A percentile compares a stretch with the other conserved stretches of the same genome.
phyloP scores from a whole-genome alignment of 1,140 invertebrate species.

The Chelonus insularis region DNA sequence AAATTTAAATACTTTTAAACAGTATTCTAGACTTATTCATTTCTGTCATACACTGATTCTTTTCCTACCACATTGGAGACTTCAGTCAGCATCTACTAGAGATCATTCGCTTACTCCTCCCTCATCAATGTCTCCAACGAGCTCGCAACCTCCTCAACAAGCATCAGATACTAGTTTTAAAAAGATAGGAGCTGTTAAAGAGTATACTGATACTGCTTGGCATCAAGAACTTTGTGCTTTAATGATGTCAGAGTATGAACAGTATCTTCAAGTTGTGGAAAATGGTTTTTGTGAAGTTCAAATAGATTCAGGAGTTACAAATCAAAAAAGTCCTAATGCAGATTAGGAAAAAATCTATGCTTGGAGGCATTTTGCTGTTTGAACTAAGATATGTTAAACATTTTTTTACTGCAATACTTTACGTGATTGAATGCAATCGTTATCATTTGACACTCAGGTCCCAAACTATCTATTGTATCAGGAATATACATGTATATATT shows the following conservation, averaged over 20 bases:
- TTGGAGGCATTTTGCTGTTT: constrained; percentile 71
- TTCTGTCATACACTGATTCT: constrained; percentile 82
- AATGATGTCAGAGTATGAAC: constrained; percentile 77
- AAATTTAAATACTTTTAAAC: constrained; percentile 67
- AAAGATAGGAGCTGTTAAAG: too few species aligned
- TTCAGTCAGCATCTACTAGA: constrained; percentile 68
- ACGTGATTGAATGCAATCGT: constrained; percentile 70
- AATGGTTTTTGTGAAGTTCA: constrained; percentile 70
- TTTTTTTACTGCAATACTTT: constrained; percentile 76
- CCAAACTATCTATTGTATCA: too few species aligned
- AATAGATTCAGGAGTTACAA: constrained; percentile 47
- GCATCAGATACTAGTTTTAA: constrained; percentile 23
- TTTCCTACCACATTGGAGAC: constrained; percentile 73
- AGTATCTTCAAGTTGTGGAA: constrained; percentile 72
- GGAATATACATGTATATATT: too few species aligned
- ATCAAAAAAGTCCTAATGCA: constrained; percentile 1
- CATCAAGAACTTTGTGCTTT: constrained; percentile 69
- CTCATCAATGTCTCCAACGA: constrained; percentile 31
- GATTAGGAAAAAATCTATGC: constrained; percentile 65
- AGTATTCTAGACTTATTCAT: constrained; percentile 73
- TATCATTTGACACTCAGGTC: constrained; percentile 63
- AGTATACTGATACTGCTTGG: constrained; percentile 59
- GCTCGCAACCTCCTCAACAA: constrained; percentile 28
- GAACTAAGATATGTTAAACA: constrained; percentile 73
- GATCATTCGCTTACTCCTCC: constrained; percentile 62